phyloP scores from a whole-genome alignment of 2,797 vertebrate genomes.

The Myotis planiceps region DNA sequence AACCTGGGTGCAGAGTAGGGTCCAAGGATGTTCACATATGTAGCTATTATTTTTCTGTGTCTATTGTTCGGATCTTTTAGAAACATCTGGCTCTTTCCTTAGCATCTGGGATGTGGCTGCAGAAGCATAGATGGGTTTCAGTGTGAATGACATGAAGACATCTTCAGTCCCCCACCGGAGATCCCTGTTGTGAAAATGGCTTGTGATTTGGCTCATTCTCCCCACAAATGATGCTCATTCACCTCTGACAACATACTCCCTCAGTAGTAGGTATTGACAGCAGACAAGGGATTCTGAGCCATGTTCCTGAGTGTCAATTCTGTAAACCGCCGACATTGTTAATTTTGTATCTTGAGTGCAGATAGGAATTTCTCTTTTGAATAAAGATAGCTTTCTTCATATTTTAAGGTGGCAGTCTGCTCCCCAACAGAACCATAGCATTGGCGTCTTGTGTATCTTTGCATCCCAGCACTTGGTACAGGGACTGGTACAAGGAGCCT shows the following conservation, averaged over 20 bases:
- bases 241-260: neutral
- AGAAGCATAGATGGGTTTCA: neutral
- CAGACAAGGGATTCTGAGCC: neutral
- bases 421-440: neutral
- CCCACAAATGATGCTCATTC: neutral
- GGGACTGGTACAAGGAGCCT: neutral
- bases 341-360: neutral
- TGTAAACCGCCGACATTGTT: neutral
- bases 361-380: neutral
- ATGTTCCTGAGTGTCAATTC: neutral
- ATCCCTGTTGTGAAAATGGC: neutral
- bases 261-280: neutral
- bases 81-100: neutral
- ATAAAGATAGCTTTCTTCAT: neutral
- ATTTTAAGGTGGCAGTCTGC: neutral
- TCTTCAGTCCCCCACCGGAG: neutral
- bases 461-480: neutral
- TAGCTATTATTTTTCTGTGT: neutral
- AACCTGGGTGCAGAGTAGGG: neutral
- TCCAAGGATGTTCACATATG: neutral
- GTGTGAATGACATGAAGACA: neutral
- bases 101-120: neutral
- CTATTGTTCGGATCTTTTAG: neutral
- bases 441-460: rapidly evolving
- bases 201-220: neutral